phyloP scores from a whole-genome alignment of 2,888 invertebrate genomes.

The Hoplodrina ambigua region DNA sequence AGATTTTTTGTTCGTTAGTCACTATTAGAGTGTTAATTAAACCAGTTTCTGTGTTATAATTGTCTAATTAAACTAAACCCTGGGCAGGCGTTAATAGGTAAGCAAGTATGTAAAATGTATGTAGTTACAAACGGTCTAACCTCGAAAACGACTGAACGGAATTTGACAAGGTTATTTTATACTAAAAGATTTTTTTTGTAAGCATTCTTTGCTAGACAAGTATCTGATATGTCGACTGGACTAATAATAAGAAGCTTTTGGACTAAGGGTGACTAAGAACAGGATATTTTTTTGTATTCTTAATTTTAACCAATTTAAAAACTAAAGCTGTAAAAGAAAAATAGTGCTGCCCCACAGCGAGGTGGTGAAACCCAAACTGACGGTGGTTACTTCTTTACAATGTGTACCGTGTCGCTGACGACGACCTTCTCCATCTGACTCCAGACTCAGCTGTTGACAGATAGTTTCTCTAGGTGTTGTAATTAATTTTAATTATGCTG shows the following conservation, averaged over 20 bases:
- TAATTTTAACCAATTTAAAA: too few relatives aligned
- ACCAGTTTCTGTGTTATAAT: conserved; percentile 17
- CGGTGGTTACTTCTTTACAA: too few relatives aligned
- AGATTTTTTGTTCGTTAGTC: conserved; percentile 39
- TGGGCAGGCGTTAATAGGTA: neutral
- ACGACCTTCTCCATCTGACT: too few relatives aligned
- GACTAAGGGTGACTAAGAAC: too few relatives aligned
- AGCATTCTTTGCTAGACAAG: neutral
- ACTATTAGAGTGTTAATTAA: conserved; percentile 1
- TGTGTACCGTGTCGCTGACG: too few relatives aligned
- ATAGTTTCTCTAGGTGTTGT: too few relatives aligned
- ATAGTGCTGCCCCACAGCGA: too few relatives aligned
- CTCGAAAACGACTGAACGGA: conserved; percentile 15
- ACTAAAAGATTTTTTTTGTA: neutral
- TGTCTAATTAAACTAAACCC: conserved; percentile 3
- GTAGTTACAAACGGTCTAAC: conserved; percentile 1
- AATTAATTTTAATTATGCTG: too few relatives aligned
- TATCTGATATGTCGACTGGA: neutral
- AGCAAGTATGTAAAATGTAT: neutral
- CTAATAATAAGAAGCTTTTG: neutral
- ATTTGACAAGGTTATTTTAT: conserved; percentile 14
- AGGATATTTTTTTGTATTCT: too few relatives aligned
- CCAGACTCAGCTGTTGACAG: too few relatives aligned
- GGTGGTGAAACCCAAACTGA: too few relatives aligned
- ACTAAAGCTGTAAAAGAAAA: too few relatives aligned